A percentile compares a stretch with the other conserved stretches of the same genome.
These are phyloP conservation scores for Sebastolobus alascanus DNA, from an alignment of 2,797 vertebrate species.

Conservation along the genomic window DNA sequence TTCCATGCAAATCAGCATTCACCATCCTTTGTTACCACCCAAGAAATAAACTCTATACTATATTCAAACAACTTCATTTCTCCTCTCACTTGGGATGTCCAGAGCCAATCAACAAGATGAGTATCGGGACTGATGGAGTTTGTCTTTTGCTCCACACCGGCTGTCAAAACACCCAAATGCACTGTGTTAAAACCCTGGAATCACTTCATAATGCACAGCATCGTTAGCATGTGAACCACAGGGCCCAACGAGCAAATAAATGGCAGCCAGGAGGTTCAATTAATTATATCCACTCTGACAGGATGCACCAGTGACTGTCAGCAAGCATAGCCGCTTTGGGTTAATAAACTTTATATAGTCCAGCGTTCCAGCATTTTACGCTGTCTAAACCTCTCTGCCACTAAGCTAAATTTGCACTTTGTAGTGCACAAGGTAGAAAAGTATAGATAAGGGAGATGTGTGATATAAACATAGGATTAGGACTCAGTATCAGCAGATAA, in stretches of 20 bases:
- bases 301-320: slow-evolving; percentile 15
- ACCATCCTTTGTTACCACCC: background rate
- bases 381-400: background rate
- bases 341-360: slow-evolving; percentile 17
- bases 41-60: background rate
- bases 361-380: background rate
- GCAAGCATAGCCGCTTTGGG: background rate
- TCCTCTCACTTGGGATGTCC: background rate
- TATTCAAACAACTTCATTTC: background rate
- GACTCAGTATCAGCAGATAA: slow-evolving; percentile 21
- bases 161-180: slow-evolving; percentile 7
- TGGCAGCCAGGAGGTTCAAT: slow-evolving; percentile 9
- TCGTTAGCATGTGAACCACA: background rate
- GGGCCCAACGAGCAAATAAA: slow-evolving; percentile 10
- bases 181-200: slow-evolving; percentile 13
- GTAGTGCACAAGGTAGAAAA: background rate
- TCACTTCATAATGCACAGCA: background rate
- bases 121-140: background rate
- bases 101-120: background rate
- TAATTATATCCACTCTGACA: slow-evolving; percentile 26
- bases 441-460: slow-evolving; percentile 31
- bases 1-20: background rate
- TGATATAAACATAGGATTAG: slow-evolving; percentile 30
- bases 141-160: background rate
- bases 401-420: slow-evolving; percentile 19